Evolutionary conservation across 2,888 invertebrate species (phyloP), one percentile per base, ranked within the genome.

Genomic region (Lypha dubia): DNA sequence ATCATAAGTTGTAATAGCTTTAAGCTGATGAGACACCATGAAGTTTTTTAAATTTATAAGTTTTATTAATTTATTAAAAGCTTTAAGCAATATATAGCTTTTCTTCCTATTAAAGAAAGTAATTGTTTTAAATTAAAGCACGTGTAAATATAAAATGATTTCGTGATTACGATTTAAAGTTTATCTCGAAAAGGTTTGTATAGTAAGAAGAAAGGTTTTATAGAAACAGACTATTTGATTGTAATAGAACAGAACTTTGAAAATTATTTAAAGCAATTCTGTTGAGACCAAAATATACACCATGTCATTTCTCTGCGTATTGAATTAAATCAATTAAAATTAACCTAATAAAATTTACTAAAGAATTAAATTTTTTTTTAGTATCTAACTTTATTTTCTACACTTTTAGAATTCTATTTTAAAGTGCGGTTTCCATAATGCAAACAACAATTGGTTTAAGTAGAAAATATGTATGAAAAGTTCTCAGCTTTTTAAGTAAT

Each of bases 111-210:
- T 8, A 49, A 8, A 3, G 8, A 13, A 51, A 51, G 11, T 13
- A 22, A 22, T 22, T 22, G 22, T 13, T 51, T 51, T 51, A 11
- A 51, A 51, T 51, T 51, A 13, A 51, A 51, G 51, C 51, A 51
- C 13, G 13, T 13, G 13, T 5, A 51, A 22, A 51, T 22, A 22
- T 13, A 13, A 22, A 22, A 51, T 51, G 11, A 51, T 3, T 13
- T 13, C 1, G 22, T 17, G 22, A 51, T 20, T 11, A 20, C 3
- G 8, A 49, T 20, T 17, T 20, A 22, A 49, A 9, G 49, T 1
- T 20, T 49, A 20, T 20, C 6, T 20, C 20, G n/a, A 44, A 44
- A n/a, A 44, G 6, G n/a, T 44, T 44, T 44, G 15, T 44, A 5
- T 44, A 44, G 11, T 17, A 51, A 11, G 11, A 46, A 46, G 17